phyloP scores from a whole-genome alignment of 2,797 vertebrate genomes.

The Xiphophorus birchmanni region DNA sequence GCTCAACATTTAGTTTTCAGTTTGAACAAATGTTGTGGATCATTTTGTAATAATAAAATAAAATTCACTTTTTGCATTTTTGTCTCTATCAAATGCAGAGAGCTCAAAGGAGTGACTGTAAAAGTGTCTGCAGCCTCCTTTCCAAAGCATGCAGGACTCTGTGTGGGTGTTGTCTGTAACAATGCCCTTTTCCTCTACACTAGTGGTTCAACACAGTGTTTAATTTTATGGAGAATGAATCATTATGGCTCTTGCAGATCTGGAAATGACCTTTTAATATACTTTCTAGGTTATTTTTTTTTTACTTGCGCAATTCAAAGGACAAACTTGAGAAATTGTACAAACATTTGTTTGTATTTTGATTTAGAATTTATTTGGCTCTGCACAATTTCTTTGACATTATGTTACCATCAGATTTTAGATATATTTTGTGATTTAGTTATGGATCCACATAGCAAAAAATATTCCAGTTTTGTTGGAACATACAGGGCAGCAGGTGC shows the following conservation, averaged over 20 bases:
- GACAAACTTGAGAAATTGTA: background rate
- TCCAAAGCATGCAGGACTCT: conserved; percentile 55
- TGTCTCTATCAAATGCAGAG: background rate
- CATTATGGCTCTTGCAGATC: background rate
- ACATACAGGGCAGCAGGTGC: conserved; percentile 27
- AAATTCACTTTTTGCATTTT: conserved; percentile 5
- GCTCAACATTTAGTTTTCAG: background rate
- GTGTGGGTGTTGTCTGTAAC: conserved; percentile 66
- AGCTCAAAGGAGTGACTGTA: conserved; percentile 23
- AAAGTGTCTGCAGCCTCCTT: conserved; percentile 48
- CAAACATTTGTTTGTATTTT: background rate
- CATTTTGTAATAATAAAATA: background rate
- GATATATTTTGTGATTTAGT: background rate
- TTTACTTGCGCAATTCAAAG: background rate
- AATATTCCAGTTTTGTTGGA: conserved; percentile 10
- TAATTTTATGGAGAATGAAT: conserved; percentile 10
- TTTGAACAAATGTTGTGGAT: background rate
- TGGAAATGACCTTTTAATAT: background rate
- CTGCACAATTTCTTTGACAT: background rate
- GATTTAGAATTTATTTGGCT: background rate
- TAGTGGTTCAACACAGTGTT: conserved; percentile 19
- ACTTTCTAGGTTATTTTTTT: background rate
- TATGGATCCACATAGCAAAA: background rate
- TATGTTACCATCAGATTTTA: background rate
- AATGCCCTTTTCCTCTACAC: conserved; percentile 60